Base-by-base conservation (phyloP, 2,888 invertebrate genomes). In the Drosophila neonasuta region DNA sequence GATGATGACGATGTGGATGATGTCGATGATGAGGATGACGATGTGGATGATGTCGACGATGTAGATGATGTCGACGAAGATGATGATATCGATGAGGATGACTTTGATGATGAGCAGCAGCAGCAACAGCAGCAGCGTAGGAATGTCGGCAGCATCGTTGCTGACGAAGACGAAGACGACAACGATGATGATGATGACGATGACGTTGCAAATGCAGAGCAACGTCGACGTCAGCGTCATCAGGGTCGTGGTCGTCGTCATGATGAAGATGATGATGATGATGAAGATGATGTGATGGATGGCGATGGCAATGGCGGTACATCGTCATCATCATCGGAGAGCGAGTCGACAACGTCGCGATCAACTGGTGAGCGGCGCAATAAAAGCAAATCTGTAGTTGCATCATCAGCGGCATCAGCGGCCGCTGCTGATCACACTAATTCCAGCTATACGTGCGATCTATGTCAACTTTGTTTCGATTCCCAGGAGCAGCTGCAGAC, bases 391-490 rank as follows among this genome's bases (percentile, higher is more conserved):
- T n/a, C 56, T 58, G 59, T 67, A 73, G 76, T 39, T 61, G 69
- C 65, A 48, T 75, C 78, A 49, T 62, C 76, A 44, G 56, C 55
- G 54, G 67, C 64, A 58, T 36, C 62, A 71, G 65, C 60, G 71
- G 74, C 78, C 71, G 76, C 57, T 64, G 74, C 56, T 69, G 78
- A 77, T 65, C 77, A 75, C 24, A 54, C 73, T 51, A 83, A 87
- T 75, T 82, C 87, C 61, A 85, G 87, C 65, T 89, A 87, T 77
- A 86, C 90, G 45, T 91, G 91, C 84, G 91, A 91, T 82, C 83
- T 91, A 65, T 91, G 91, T 79, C 90, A 90, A 78, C 85, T 90
- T 69, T 89, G 86, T 78, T 91, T 91, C 62, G 89, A 88, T 72
- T 86, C 90, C 30, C 89, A 91, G 60, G 88, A 88, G 73, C 89